A percentile compares a stretch with the other conserved stretches of the same genome.
These are phyloP conservation scores for Lucilia sericata DNA, from an alignment of 1,140 invertebrate species.

Conservation along the genomic window DNA sequence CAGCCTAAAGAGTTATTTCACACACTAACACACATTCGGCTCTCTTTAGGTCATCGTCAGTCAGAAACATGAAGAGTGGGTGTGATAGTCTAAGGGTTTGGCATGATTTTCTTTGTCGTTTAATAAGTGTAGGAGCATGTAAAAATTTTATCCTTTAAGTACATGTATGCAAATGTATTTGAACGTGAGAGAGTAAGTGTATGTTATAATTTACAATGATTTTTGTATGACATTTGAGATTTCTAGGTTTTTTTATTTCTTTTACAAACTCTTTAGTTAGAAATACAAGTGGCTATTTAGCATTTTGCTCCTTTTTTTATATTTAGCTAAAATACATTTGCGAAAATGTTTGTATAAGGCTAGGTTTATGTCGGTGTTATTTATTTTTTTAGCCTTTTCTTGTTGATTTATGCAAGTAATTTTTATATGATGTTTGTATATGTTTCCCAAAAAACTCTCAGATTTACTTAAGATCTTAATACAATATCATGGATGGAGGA, in stretches of 20 bases:
- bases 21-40: background rate
- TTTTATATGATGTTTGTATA: background rate
- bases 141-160: constrained; percentile 1
- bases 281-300: background rate
- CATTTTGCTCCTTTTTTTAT: background rate
- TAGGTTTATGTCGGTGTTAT: background rate
- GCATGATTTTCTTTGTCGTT: background rate
- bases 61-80: background rate
- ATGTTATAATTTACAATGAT: background rate
- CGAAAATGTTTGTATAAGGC: background rate
- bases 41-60: background rate
- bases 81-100: background rate
- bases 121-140: background rate
- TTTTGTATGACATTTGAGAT: background rate
- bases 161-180: too few relatives aligned
- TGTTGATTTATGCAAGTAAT: constrained; percentile 3
- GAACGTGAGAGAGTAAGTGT: background rate
- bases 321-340: too few relatives aligned
- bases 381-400: background rate
- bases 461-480: background rate
- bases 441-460: background rate
- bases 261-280: background rate
- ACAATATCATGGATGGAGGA: background rate
- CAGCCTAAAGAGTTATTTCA: background rate
- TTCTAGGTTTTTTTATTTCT: background rate